phyloP scores from a whole-genome alignment of 2,888 invertebrate species.

The Paralinhomoeus sp. region DNA sequence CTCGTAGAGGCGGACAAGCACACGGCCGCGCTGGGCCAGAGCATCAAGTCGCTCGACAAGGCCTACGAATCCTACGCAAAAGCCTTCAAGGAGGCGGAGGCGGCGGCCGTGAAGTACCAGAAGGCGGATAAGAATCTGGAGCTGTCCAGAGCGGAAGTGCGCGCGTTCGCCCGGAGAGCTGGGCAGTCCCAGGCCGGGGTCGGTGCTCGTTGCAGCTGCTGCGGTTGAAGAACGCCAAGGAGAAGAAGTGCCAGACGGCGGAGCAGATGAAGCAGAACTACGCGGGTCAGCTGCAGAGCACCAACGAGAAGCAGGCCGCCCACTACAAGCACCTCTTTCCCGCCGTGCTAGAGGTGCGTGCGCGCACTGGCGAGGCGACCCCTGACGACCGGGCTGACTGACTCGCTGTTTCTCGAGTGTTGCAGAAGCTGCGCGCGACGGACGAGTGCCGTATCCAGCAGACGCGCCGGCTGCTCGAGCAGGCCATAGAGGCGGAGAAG shows the following conservation, averaged over 20 bases:
- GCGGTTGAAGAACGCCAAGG: constrained; percentile 55
- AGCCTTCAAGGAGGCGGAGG: constrained; percentile 77
- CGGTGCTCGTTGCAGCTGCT: too few relatives aligned
- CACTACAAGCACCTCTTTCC: constrained; percentile 31
- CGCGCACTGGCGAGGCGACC: constrained; percentile 2
- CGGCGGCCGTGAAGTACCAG: constrained; percentile 74
- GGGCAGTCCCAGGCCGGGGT: too few relatives aligned
- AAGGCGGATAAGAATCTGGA: constrained; percentile 90
- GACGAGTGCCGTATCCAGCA: constrained; percentile 83
- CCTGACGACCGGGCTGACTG: not conserved
- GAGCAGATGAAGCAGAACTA: constrained; percentile 93
- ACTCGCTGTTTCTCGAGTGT: constrained; percentile 22
- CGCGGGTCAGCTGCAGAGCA: constrained; percentile 75
- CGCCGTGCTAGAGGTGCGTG: constrained; percentile 29
- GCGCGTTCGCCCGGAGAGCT: too few relatives aligned
- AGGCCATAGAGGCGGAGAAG: constrained; percentile 71
- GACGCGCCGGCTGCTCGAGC: constrained; percentile 67
- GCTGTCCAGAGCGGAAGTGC: constrained; percentile 69
- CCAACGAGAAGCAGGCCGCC: constrained; percentile 56
- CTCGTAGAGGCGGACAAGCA: too few relatives aligned
- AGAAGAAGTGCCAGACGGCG: constrained; percentile 47
- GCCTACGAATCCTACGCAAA: constrained; percentile 77
- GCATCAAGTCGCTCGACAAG: constrained; percentile 15
- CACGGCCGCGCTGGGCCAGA: too few relatives aligned
- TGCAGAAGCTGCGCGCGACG: constrained; percentile 66